A percentile compares a stretch with the other conserved stretches of the same genome.
Evolutionary conservation across 2,113 vertebrate species (phyloP).

Genomic region (Limnothrissa miodon): DNA sequence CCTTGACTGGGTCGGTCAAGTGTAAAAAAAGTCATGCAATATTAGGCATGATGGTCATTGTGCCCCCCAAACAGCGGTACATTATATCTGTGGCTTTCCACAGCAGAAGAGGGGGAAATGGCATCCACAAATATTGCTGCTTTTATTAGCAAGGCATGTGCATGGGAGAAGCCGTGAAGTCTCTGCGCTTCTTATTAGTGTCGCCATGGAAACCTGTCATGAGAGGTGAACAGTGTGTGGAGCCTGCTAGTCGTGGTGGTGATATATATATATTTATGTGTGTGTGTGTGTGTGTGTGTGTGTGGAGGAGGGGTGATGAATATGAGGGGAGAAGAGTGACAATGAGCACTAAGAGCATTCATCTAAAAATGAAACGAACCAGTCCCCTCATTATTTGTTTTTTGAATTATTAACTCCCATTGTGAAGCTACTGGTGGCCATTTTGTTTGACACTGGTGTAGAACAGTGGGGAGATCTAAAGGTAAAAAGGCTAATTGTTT

Average conservation of each 20-base stretch:
- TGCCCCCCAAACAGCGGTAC: conserved; percentile 4
- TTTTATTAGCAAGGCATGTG: conserved; percentile 39
- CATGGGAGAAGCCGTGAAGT: conserved; percentile 21
- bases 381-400: background rate
- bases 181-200: conserved; percentile 39
- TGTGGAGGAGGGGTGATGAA: background rate
- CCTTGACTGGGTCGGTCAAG: background rate
- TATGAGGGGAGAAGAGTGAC: background rate
- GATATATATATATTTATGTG: background rate
- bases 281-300: conserved; percentile 9
- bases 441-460: background rate
- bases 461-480: background rate
- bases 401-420: background rate
- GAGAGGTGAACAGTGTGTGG: conserved; percentile 33
- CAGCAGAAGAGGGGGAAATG: background rate
- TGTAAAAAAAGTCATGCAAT: conserved; percentile 11
- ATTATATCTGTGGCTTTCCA: background rate
- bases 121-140: conserved; percentile 9
- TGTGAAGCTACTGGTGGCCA: background rate
- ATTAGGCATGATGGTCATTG: background rate
- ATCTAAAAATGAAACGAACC: background rate
- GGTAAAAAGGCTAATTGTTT: background rate
- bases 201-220: conserved; percentile 52
- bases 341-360: background rate
- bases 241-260: conserved; percentile 3